Evolutionary conservation across 2,113 vertebrate genomes (phyloP), one percentile per base, ranked within the genome.

Genomic region (Ceuthmochares aereus): DNA sequence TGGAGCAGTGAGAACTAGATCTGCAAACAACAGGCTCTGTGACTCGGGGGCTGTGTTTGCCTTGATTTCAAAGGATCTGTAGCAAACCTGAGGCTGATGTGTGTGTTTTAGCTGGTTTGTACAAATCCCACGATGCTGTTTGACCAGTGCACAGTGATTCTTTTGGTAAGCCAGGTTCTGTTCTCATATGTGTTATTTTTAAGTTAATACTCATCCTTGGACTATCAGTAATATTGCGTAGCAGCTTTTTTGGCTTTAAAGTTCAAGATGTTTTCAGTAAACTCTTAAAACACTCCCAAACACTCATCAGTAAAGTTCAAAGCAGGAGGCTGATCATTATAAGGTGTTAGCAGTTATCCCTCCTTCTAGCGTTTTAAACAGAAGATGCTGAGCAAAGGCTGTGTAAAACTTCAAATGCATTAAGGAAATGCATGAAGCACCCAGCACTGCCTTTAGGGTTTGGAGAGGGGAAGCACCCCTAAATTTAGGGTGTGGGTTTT

Each of bases 271-370:
- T 89, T 94, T 93, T 86, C 73, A 55, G 89, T 81, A 93, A 95
- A 90, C 60, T 74, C 76, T 64, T 52, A n/a, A 93, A 94, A 62
- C 36, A 3, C 45, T 89, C 93, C 73, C 90, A 62, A 74, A 86
- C 42, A 62, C 52, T 73, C 37, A 2, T 75, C 8, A 2, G 91
- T 95, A 77, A 90, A 93, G 88, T 88, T 96, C 90, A 96, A 96
- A 95, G 96, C 73, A 54, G 66, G 37, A 76, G 13, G n/a, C 73
- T 86, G 77, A 92, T 93, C 58, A n/a, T 90, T 88, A 40, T 27
- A 87, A 90, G 85, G 88, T 96, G 92, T 56, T 92, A 81, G 92
- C 88, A 68, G 56, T 92, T 92, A 84, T 51, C 74, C 83, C 32
- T 78, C 88, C 63, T 92, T 13, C 80, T 40, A 26, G 88, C 7